These are phyloP conservation scores for Geotrupes spiniger DNA, from an alignment of 2,888 invertebrate species.

Conservation along the genomic window DNA sequence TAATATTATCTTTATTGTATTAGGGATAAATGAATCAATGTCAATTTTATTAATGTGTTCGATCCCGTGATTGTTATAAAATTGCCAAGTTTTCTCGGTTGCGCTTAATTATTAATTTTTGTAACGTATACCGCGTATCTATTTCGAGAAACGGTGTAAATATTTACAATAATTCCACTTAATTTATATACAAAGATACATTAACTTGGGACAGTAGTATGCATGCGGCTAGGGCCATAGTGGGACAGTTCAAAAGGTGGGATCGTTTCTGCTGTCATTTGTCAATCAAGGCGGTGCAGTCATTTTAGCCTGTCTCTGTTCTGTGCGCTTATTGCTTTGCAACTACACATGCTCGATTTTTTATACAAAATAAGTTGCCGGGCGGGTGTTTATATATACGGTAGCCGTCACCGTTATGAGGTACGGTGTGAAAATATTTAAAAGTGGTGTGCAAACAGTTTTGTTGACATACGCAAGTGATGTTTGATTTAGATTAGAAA, in stretches of 20 bases:
- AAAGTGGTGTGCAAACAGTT: constrained; percentile 39
- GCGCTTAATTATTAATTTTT: not conserved
- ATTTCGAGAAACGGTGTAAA: constrained; percentile 29
- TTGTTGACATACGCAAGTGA: constrained; percentile 41
- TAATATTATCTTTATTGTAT: too few relatives aligned
- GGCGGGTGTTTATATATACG: constrained; percentile 13
- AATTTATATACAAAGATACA: constrained; percentile 28
- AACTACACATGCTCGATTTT: constrained; percentile 30
- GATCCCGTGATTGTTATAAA: too few relatives aligned
- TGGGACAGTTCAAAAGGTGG: not conserved
- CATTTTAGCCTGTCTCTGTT: not conserved
- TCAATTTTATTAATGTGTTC: too few relatives aligned
- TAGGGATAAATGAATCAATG: too few relatives aligned
- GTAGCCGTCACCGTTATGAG: constrained; percentile 19
- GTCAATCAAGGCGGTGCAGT: not conserved
- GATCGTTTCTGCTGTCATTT: constrained; percentile 9
- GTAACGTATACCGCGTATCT: constrained; percentile 18
- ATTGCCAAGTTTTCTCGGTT: too few relatives aligned
- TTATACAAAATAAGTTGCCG: constrained; percentile 20
- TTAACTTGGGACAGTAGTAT: constrained; percentile 1
- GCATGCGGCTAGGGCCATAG: constrained; percentile 1
- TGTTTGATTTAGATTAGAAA: constrained; percentile 44
- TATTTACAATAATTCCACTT: constrained; percentile 29
- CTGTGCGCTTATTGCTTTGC: not conserved
- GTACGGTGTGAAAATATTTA: constrained; percentile 26